These are phyloP conservation scores for Ellobius talpinus DNA, from an alignment of 2,113 vertebrate species.

Conservation along the genomic window DNA sequence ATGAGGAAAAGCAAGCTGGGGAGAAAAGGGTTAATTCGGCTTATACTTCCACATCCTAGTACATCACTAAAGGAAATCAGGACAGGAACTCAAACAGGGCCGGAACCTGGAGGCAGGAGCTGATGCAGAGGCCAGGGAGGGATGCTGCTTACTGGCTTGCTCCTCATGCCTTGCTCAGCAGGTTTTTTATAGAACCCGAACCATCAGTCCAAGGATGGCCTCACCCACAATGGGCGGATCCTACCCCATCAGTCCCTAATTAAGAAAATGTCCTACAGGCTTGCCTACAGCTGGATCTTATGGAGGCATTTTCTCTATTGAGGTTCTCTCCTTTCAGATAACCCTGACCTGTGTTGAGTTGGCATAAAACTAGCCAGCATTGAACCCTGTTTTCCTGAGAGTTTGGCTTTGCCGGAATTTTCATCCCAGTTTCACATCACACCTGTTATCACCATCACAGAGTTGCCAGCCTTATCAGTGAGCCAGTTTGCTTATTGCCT, in stretches of 20 bases:
- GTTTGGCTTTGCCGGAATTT: conserved; percentile 33
- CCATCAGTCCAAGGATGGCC: background rate
- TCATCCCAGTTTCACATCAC: conserved; percentile 1
- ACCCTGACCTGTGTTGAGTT: too few relatives aligned
- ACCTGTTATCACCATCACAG: background rate
- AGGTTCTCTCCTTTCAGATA: background rate
- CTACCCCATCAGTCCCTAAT: background rate
- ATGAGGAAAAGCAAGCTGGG: background rate
- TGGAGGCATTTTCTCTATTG: background rate
- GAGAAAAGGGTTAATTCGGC: background rate
- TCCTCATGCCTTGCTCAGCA: background rate
- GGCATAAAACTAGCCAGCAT: background rate
- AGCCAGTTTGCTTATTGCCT: conserved; percentile 35
- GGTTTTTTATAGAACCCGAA: background rate
- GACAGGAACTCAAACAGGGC: background rate
- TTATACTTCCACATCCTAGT: background rate
- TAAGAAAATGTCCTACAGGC: background rate
- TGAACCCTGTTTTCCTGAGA: conserved; percentile 4
- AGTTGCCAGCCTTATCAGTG: background rate
- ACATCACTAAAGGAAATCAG: background rate
- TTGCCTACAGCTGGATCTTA: too few relatives aligned
- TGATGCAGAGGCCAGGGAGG: background rate
- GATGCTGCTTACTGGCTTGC: background rate
- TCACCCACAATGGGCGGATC: background rate
- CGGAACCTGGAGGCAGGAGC: background rate